Conservation (phyloP, 2,113 vertebrate genomes). For the mouse (Mus musculus) region DNA sequence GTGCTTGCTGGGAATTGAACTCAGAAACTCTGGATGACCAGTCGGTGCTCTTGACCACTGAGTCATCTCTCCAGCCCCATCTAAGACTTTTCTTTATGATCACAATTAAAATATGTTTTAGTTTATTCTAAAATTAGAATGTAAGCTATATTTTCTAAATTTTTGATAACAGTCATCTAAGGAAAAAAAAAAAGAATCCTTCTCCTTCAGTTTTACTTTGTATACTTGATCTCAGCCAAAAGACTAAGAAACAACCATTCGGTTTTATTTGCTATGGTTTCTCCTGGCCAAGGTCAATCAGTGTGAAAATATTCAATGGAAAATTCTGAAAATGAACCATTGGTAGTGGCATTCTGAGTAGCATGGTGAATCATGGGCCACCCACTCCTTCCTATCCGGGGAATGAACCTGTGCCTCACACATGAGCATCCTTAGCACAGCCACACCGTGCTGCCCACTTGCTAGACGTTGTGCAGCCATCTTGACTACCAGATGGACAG, state of each 20-base stretch:
- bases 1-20: too few relatives aligned
- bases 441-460: background rate
- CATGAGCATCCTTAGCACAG: background rate
- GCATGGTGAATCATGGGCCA: background rate
- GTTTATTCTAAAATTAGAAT: constrained; percentile 28
- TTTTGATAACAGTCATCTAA: background rate
- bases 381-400: background rate
- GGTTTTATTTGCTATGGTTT: background rate
- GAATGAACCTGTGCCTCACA: background rate
- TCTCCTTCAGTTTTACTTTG: background rate
- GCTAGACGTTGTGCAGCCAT: background rate
- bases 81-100: background rate
- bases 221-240: background rate
- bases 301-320: background rate
- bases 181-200: background rate
- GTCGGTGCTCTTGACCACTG: too few relatives aligned
- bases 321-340: background rate
- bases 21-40: too few relatives aligned
- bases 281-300: background rate
- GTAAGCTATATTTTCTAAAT: constrained; percentile 5
- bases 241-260: background rate
- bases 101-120: constrained; percentile 31
- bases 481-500: background rate
- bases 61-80: too few relatives aligned
- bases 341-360: background rate